Base-by-base conservation (phyloP, 2,797 vertebrate species). In the Carduelis carduelis region DNA sequence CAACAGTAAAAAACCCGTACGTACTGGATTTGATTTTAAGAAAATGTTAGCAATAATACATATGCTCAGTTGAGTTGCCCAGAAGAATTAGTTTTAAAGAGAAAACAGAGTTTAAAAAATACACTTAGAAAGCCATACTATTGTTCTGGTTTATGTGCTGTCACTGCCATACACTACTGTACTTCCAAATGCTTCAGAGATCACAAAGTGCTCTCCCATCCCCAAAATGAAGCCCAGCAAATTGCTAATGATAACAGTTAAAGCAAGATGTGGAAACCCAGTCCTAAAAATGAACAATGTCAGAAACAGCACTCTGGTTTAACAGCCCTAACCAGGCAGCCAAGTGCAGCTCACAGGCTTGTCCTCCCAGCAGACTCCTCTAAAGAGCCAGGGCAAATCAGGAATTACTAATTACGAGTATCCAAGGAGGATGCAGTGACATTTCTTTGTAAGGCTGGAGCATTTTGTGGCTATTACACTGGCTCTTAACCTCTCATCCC, bases 141-240 rank as follows among this genome's bases (percentile, higher is more conserved):
- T 10, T 24, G 15, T 59, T 83, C 27, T 68, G 32, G 57, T 80
- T 88, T 74, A 71, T 41, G 49, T 39, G 26, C 66, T 64, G 39
- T 21, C 39, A 34, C 43, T 82, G 32, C 28, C 0, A 1, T 20
- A 84, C 26, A 14, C 27, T 37, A 81, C 50, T 34, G 53, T 53
- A 68, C 35, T 57, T 94, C 72, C 18, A 19, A 94, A 92, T 19
- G 77, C 78, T 97, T 96, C 83, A 56, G 83, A 91, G 85, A 95
- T 90, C 66, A 82, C 39, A 8, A 90, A 82, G 76, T 64, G 39
- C 68, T 77, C 79, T 95, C 79, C 44, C 86, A 92, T 71, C 70
- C 55, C 87, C 83, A 81, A 37, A 90, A 86, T 43, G 83, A 97
- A 96, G 96, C 71, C 92, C 71, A 84, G 94, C 64, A 97, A 97